Evolutionary conservation across 2,888 invertebrate species (phyloP).

Genomic region (Sesamia inferens): DNA sequence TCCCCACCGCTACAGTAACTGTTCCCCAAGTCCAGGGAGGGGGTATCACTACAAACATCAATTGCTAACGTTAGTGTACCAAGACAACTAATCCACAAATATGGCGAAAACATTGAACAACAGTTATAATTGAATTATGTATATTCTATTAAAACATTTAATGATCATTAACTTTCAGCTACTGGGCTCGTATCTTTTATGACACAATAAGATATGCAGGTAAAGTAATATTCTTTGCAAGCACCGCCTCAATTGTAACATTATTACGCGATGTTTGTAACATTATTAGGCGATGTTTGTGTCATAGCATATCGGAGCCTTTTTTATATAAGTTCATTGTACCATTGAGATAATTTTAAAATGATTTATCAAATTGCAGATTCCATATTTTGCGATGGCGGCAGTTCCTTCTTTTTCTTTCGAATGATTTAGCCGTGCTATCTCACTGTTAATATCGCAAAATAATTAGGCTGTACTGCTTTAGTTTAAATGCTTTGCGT

Average conservation of each 20-base stretch:
- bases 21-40: constrained; percentile 9
- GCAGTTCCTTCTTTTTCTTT: constrained; percentile 9
- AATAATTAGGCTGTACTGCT: constrained; percentile 31
- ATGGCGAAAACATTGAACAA: constrained; percentile 57
- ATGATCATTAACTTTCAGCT: constrained; percentile 37
- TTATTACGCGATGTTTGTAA: not conserved
- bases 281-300: constrained; percentile 28
- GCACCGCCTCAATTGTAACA: not conserved
- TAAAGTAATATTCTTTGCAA: not conserved
- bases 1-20: constrained; percentile 40
- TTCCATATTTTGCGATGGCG: constrained; percentile 25
- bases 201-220: constrained; percentile 27
- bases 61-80: constrained; percentile 46
- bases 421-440: not conserved
- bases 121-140: constrained; percentile 56
- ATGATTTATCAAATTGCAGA: constrained; percentile 19
- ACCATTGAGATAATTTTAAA: constrained; percentile 50
- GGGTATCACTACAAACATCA: constrained; percentile 53
- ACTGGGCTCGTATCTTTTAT: constrained; percentile 33
- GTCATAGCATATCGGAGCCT: constrained; percentile 25
- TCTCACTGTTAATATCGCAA: constrained; percentile 14
- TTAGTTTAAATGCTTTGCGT: constrained; percentile 31
- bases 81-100: constrained; percentile 43
- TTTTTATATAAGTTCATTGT: constrained; percentile 46
- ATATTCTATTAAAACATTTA: constrained; percentile 58